phyloP scores from a whole-genome alignment of 2,113 vertebrate genomes.

The Garra rufa region DNA sequence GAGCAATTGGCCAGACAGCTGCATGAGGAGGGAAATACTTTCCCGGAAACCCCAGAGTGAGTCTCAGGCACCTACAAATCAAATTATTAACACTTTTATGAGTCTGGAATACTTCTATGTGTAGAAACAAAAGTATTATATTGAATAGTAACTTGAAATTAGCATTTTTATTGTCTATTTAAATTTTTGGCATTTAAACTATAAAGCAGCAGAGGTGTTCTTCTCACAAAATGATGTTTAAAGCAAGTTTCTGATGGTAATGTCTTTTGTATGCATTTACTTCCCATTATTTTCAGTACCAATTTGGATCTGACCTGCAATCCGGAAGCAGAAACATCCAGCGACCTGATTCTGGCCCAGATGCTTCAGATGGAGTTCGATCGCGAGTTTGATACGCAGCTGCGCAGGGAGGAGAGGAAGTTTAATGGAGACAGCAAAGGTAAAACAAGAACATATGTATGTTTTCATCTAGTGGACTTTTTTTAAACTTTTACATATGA shows the following conservation, averaged over 20 bases:
- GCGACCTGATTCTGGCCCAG: constrained; percentile 93
- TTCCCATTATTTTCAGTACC: constrained; percentile 67
- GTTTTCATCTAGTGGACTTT: neutral
- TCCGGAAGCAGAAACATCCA: constrained; percentile 84
- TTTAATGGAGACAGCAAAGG: constrained; percentile 98
- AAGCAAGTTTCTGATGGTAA: neutral
- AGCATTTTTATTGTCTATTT: neutral
- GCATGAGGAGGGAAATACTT: constrained; percentile 82
- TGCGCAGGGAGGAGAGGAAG: constrained; percentile 92
- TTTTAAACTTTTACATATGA: no score
- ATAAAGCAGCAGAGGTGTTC: neutral
- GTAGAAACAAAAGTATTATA: neutral
- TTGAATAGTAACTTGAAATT: neutral
- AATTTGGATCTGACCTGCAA: constrained; percentile 75
- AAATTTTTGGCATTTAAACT: no score
- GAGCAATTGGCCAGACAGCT: constrained; percentile 92
- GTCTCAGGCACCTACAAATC: constrained; percentile 62
- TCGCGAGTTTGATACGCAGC: constrained; percentile 93
- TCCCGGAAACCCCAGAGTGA: constrained; percentile 77
- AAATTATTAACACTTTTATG: neutral
- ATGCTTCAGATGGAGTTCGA: constrained; percentile 99
- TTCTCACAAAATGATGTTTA: neutral
- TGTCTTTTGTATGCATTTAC: neutral
- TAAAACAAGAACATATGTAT: constrained; percentile 58
- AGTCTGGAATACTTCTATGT: neutral